Percentiles rank a stretch among this genome's conserved stretches.
Conservation (phyloP, 2,888 invertebrate genomes). For the Iselma pallidipennis region DNA sequence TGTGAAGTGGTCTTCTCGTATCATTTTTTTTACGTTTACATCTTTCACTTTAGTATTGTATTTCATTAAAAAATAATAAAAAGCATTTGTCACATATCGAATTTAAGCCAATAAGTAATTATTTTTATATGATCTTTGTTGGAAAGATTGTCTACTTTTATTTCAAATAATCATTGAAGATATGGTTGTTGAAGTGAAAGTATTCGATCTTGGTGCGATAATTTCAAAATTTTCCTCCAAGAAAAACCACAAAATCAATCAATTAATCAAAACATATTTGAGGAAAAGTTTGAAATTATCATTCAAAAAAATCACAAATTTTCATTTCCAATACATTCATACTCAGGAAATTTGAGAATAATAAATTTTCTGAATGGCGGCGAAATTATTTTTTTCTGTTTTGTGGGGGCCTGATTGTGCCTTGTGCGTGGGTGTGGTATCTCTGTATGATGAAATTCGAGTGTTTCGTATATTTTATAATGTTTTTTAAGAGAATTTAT, state of each 20-base stretch:
- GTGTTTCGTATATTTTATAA: conserved; percentile 22
- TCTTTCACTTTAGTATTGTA: conserved; percentile 34
- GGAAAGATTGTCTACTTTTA: not conserved
- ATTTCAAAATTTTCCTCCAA: not conserved
- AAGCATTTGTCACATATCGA: conserved; percentile 34
- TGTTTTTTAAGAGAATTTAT: conserved; percentile 19
- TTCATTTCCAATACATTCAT: conserved; percentile 25
- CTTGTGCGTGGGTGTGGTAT: conserved; percentile 49
- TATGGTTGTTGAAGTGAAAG: conserved; percentile 4
- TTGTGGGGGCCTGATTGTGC: conserved; percentile 52
- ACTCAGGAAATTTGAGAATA: conserved; percentile 50
- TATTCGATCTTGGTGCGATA: conserved; percentile 7
- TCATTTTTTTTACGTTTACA: conserved; percentile 34
- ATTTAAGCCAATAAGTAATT: conserved; percentile 25
- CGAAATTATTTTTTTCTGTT: conserved; percentile 51
- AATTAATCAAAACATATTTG: not conserved
- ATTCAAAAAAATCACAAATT: not conserved
- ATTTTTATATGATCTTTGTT: conserved; percentile 23
- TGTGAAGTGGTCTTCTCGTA: conserved; percentile 42
- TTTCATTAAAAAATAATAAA: conserved; percentile 30
- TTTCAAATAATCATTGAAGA: not conserved
- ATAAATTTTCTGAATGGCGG: conserved; percentile 47
- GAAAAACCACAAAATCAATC: not conserved
- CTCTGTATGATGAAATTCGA: conserved; percentile 29
- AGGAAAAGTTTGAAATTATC: not conserved